These are phyloP conservation scores for Pogonophryne albipinna DNA, from an alignment of 2,797 vertebrate species.

Conservation along the genomic window DNA sequence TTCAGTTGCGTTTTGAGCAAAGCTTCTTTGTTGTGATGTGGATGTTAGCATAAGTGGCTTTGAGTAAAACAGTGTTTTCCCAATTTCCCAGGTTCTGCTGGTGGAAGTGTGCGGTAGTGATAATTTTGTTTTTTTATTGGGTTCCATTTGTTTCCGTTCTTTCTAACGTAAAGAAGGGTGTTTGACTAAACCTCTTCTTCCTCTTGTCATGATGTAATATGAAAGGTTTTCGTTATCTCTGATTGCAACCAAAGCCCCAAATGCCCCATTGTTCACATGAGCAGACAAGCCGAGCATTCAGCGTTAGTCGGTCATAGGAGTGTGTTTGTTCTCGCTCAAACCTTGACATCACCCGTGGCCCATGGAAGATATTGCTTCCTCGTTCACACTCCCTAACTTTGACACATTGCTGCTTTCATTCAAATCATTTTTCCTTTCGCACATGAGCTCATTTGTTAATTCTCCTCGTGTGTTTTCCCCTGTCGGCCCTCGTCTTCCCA, in stretches of 20 bases:
- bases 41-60: slow-evolving; percentile 56
- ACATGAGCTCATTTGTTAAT: slow-evolving; percentile 53
- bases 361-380: slow-evolving; percentile 41
- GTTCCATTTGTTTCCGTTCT: slow-evolving; percentile 66
- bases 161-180: slow-evolving; percentile 53
- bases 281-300: slow-evolving; percentile 31
- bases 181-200: slow-evolving; percentile 62
- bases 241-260: slow-evolving; percentile 36
- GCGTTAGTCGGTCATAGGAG: slow-evolving; percentile 25
- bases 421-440: slow-evolving; percentile 21
- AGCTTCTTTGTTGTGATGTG: slow-evolving; percentile 74
- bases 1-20: slow-evolving; percentile 45
- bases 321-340: slow-evolving; percentile 13
- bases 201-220: slow-evolving; percentile 71
- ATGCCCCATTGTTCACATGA: slow-evolving; percentile 47
- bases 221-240: slow-evolving; percentile 52
- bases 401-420: slow-evolving; percentile 29
- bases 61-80: slow-evolving; percentile 62
- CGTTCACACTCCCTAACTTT: slow-evolving; percentile 48
- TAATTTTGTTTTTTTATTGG: slow-evolving; percentile 57
- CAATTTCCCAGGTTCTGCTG: slow-evolving; percentile 54
- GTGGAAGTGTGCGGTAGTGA: slow-evolving; percentile 55
- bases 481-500: slow-evolving; percentile 13
- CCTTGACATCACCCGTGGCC: slow-evolving; percentile 39
- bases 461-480: slow-evolving; percentile 40